Evolutionary conservation across 2,888 invertebrate genomes (phyloP).

Genomic region (Eretmocerus hayati): DNA sequence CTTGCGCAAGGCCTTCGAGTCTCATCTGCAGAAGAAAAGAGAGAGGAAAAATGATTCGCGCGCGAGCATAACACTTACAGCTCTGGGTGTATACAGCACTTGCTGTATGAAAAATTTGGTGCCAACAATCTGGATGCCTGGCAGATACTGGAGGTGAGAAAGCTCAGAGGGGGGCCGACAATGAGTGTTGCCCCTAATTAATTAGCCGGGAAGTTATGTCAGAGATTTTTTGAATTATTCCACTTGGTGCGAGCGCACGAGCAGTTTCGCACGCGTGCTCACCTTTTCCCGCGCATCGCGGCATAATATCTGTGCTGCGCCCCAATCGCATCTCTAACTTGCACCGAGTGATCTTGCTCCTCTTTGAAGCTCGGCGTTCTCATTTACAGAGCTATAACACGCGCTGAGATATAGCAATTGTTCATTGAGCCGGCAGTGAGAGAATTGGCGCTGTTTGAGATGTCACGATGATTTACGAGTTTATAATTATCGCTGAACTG

Average conservation of each 20-base stretch:
- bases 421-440: too few species aligned
- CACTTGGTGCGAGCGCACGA: slow-evolving; percentile 27
- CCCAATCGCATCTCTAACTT: too few species aligned
- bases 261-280: slow-evolving; percentile 27
- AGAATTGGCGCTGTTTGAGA: too few species aligned
- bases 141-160: slow-evolving; percentile 24
- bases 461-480: too few species aligned
- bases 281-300: slow-evolving; percentile 12
- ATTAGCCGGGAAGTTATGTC: slow-evolving; percentile 45
- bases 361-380: too few species aligned
- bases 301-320: slow-evolving; percentile 20
- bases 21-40: too few species aligned
- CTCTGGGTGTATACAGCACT: too few species aligned
- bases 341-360: slow-evolving; percentile 1
- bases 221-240: slow-evolving; percentile 38
- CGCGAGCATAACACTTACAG: slow-evolving; percentile 11
- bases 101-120: slow-evolving; percentile 5
- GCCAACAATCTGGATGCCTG: slow-evolving; percentile 1
- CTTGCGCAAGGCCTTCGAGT: slow-evolving; percentile 24
- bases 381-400: too few species aligned
- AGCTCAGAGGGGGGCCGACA: slow-evolving; percentile 31
- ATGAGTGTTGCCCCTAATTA: slow-evolving; percentile 38
- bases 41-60: slow-evolving; percentile 13
- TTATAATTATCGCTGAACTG: too few species aligned
- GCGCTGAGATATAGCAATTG: too few species aligned